Conservation (phyloP, 2,888 invertebrate genomes). For the Nomada goodeniana region DNA sequence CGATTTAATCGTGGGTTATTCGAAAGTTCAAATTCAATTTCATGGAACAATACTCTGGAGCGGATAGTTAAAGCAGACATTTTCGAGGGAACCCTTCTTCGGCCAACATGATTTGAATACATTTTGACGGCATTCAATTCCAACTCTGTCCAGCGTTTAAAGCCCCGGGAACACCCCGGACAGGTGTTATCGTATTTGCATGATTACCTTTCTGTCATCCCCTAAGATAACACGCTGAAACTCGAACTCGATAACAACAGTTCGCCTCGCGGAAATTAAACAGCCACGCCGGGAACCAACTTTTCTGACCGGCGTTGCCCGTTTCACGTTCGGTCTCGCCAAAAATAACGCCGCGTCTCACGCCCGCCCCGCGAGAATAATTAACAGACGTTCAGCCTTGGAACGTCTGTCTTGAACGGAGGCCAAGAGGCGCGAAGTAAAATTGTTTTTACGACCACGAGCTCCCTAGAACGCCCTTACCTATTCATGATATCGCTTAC, state of each 20-base stretch:
- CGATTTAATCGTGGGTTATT: constrained; percentile 6
- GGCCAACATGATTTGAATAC: constrained; percentile 5
- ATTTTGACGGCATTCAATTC: constrained; percentile 7
- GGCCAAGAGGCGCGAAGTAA: not conserved
- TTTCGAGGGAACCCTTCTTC: not conserved
- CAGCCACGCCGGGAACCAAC: constrained; percentile 30
- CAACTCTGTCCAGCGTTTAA: constrained; percentile 32
- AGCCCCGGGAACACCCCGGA: constrained; percentile 9
- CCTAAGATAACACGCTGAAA: constrained; percentile 48
- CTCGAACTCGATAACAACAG: constrained; percentile 44
- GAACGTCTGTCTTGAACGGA: not conserved
- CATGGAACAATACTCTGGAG: constrained; percentile 4
- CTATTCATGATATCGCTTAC: constrained; percentile 39
- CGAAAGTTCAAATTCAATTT: constrained; percentile 27
- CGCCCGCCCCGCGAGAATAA: not conserved
- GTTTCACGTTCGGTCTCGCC: not conserved
- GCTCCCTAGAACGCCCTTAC: constrained; percentile 12
- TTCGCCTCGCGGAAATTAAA: constrained; percentile 34
- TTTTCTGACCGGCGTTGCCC: constrained; percentile 6
- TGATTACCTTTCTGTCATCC: constrained; percentile 23
- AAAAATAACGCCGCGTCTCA: constrained; percentile 11
- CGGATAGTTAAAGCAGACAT: constrained; percentile 10
- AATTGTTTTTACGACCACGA: constrained; percentile 34
- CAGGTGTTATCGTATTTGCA: constrained; percentile 38
- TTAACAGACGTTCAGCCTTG: constrained; percentile 3